Percentiles rank a stretch among this genome's conserved stretches.
phyloP scores from a whole-genome alignment of 2,888 invertebrate species.

The Epiblema foenella region DNA sequence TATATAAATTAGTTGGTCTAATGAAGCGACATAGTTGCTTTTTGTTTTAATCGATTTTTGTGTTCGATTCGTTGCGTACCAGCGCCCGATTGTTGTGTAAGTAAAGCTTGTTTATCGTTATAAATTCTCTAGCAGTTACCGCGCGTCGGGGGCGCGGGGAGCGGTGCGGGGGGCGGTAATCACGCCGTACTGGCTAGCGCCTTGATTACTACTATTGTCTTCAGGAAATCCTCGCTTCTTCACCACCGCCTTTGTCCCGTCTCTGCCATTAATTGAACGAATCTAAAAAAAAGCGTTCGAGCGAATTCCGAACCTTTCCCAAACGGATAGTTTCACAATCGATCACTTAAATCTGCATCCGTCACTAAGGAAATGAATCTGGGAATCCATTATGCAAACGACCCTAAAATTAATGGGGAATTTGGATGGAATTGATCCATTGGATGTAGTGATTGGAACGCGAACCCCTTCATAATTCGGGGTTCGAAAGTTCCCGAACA shows the following conservation, averaged over 20 bases:
- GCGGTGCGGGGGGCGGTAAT: slow-evolving; percentile 56
- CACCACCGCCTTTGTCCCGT: slow-evolving; percentile 66
- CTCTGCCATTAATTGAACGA: slow-evolving; percentile 52
- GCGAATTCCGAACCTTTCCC: slow-evolving; percentile 29
- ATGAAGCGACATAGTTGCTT: slow-evolving; percentile 15
- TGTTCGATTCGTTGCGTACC: slow-evolving; percentile 19
- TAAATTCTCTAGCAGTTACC: slow-evolving; percentile 61
- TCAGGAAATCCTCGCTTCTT: slow-evolving; percentile 67
- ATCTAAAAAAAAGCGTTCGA: slow-evolving; percentile 37
- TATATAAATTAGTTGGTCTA: slow-evolving; percentile 36
- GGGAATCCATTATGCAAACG: slow-evolving; percentile 56
- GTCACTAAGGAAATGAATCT: slow-evolving; percentile 55
- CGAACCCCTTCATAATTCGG: slow-evolving; percentile 64
- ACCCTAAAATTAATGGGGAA: slow-evolving; percentile 52
- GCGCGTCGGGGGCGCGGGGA: slow-evolving; percentile 24
- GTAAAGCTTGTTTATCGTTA: slow-evolving; percentile 50
- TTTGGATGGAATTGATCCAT: slow-evolving; percentile 50
- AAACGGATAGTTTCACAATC: slow-evolving; percentile 36
- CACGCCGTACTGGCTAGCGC: slow-evolving; percentile 58
- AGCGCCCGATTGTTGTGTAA: slow-evolving; percentile 18
- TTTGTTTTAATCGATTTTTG: slow-evolving; percentile 38
- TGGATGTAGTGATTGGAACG: slow-evolving; percentile 66
- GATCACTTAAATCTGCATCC: slow-evolving; percentile 48
- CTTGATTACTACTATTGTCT: slow-evolving; percentile 77
- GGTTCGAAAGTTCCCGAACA: slow-evolving; percentile 51